Conservation (phyloP, 2,113 vertebrate genomes). For the Cinclus mexicanus region DNA sequence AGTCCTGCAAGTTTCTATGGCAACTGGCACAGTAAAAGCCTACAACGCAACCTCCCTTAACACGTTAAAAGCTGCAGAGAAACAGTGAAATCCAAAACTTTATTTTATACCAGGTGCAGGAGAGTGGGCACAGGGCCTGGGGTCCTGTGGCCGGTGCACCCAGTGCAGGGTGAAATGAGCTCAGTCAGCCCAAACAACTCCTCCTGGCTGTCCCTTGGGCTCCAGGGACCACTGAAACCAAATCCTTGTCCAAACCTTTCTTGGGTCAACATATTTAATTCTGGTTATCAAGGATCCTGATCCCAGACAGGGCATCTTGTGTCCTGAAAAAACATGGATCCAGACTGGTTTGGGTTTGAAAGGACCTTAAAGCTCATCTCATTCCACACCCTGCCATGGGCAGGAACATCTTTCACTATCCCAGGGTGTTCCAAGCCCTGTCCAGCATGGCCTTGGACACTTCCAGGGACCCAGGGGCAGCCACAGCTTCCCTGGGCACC, state of each 20-base stretch:
- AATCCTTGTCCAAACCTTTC: background rate
- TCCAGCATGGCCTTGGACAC: background rate
- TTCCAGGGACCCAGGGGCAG: background rate
- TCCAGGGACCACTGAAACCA: background rate
- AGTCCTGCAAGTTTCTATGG: slow-evolving; percentile 51
- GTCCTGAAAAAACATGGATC: background rate
- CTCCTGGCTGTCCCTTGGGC: background rate
- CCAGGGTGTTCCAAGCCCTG: accelerated
- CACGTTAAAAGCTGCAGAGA: slow-evolving; percentile 2
- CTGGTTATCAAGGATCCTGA: background rate
- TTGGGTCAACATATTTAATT: background rate
- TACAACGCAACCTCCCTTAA: background rate
- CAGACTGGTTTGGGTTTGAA: background rate
- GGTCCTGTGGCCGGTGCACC: background rate
- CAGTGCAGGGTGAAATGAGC: background rate
- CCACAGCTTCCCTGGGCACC: background rate
- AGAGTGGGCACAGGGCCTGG: background rate
- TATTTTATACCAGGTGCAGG: background rate
- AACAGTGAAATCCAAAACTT: background rate
- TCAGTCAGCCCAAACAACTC: background rate
- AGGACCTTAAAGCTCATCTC: background rate
- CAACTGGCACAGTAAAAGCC: slow-evolving; percentile 12
- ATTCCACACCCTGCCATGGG: background rate
- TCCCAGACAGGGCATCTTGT: background rate
- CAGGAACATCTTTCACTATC: background rate